A percentile compares a stretch with the other conserved stretches of the same genome.
Evolutionary conservation across 2,113 vertebrate genomes (phyloP).

Genomic region (Phainopepla nitens): DNA sequence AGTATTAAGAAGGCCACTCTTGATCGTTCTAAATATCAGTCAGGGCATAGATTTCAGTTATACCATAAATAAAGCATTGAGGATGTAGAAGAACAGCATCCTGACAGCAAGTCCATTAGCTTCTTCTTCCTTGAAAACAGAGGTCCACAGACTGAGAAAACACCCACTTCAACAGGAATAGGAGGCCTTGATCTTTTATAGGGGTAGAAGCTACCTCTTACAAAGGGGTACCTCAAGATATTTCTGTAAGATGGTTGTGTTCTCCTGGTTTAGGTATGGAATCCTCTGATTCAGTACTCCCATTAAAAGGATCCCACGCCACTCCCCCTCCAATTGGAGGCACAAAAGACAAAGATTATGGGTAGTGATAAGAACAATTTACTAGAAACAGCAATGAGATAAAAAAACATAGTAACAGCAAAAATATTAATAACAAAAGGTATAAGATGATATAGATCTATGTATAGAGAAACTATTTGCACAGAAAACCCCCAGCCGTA

Average conservation of each 20-base stretch:
- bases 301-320: rapidly evolving
- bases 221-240: background rate
- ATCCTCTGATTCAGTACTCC: background rate
- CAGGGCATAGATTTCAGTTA: background rate
- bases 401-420: background rate
- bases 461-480: background rate
- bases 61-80: background rate
- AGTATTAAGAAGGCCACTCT: background rate
- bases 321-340: background rate
- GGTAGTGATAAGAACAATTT: background rate
- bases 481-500: background rate
- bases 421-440: background rate
- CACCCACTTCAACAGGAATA: background rate
- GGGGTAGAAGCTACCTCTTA: background rate
- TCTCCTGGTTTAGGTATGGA: background rate
- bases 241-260: background rate
- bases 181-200: background rate
- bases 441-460: background rate
- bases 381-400: background rate
- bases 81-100: background rate
- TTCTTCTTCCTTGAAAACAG: background rate
- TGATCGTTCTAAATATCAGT: background rate
- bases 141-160: background rate
- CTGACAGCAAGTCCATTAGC: background rate
- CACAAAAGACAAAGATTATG: background rate